These are phyloP conservation scores for Labeo rohita DNA, from an alignment of 2,113 vertebrate species.

Conservation along the genomic window DNA sequence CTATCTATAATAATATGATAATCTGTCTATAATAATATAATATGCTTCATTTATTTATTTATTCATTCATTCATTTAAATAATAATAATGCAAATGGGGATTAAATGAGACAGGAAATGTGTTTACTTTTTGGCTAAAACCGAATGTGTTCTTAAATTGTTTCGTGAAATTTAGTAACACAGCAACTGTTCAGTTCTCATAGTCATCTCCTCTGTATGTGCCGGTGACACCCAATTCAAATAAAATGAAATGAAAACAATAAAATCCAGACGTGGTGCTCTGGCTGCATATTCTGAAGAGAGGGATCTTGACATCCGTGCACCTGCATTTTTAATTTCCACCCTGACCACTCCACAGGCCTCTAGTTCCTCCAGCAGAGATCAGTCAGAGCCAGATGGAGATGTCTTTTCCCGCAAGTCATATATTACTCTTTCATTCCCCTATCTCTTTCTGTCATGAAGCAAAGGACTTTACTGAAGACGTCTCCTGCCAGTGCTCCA, in stretches of 20 bases:
- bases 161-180: neutral
- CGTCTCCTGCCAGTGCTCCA: neutral
- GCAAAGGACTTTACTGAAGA: constrained; percentile 25
- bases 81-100: neutral
- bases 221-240: neutral
- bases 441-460: constrained; percentile 15
- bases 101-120: neutral
- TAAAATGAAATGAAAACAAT: constrained; percentile 17
- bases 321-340: constrained; percentile 48
- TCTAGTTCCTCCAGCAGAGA: constrained; percentile 20
- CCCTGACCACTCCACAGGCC: constrained; percentile 2
- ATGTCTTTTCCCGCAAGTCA: constrained; percentile 35
- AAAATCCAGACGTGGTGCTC: neutral
- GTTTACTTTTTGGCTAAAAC: too few relatives aligned
- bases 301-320: constrained; percentile 25
- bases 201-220: neutral
- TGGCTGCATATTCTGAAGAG: neutral
- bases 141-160: neutral
- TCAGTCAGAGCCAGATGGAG: constrained; percentile 43
- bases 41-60: too few relatives aligned
- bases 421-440: constrained; percentile 30
- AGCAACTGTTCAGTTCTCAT: neutral
- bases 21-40: too few relatives aligned
- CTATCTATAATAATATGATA: too few relatives aligned
- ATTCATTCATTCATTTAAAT: too few relatives aligned